A percentile compares a stretch with the other conserved stretches of the same genome.
Evolutionary conservation across 2,113 vertebrate species (phyloP).

Genomic region (Panthera leo): DNA sequence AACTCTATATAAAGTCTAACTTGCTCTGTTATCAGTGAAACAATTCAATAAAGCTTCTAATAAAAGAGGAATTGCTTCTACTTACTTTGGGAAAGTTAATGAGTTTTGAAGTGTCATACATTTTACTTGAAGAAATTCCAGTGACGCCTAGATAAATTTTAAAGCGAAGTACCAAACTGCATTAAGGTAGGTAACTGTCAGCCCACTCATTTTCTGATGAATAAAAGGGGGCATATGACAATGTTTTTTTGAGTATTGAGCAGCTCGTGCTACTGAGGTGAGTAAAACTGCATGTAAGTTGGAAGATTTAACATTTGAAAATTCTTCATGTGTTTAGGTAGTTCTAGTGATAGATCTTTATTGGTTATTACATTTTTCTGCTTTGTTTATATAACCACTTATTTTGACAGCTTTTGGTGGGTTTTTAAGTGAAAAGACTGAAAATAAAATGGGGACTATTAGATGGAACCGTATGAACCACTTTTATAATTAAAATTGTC

Average conservation of each 20-base stretch:
- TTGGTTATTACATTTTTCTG: not conserved
- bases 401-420: conserved; percentile 23
- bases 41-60: conserved; percentile 48
- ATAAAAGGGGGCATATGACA: not conserved
- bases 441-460: conserved; percentile 44
- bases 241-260: conserved; percentile 48
- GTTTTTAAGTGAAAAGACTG: conserved; percentile 16
- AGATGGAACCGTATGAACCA: not conserved
- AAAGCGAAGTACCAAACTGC: not conserved
- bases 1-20: not conserved
- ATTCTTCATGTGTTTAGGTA: conserved; percentile 8
- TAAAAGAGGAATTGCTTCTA: conserved; percentile 67
- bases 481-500: conserved; percentile 14
- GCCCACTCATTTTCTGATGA: not conserved
- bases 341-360: not conserved
- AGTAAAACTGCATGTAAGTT: conserved; percentile 12
- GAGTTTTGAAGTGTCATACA: conserved; percentile 49
- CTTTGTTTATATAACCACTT: not conserved
- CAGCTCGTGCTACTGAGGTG: not conserved
- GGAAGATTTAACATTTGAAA: not conserved
- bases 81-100: conserved; percentile 65
- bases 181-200: conserved; percentile 34
- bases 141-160: conserved; percentile 31
- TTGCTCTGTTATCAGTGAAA: not conserved
- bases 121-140: conserved; percentile 56